Evolutionary conservation across 2,888 invertebrate genomes (phyloP), one percentile per base, ranked within the genome.

Genomic region (Tillus elongatus): DNA sequence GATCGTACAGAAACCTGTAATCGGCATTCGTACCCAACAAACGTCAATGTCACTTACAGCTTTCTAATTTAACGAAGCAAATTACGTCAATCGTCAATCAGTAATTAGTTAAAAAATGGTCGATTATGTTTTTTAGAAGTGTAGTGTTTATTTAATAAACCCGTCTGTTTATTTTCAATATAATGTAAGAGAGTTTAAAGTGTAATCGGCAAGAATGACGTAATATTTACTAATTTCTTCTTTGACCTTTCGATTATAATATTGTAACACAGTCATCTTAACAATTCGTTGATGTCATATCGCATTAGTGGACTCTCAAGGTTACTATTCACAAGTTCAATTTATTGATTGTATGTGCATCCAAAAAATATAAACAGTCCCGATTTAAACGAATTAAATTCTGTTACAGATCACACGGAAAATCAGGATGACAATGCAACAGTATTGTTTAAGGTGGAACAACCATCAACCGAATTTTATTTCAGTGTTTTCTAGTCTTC

Each of bases 381-480:
- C 29, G 34, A 24, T n/a, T n/a, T n/a, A n/a, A n/a, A n/a, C n/a
- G n/a, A n/a, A n/a, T n/a, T n/a, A n/a, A n/a, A n/a, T n/a, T n/a
- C n/a, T n/a, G n/a, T 10, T 16, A 33, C 19, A 39, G 33, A 41
- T 19, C 33, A 13, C 15, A 26, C 27, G 26, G 6, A 29, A 39
- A 35, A 39, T 24, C 10, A 45, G 40, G 37, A 65, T 65, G 65
- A 56, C 65, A 37, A 64, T 64, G 58, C 66, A 66, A 54, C 66
- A 66, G 52, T 66, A 66, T 52, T 66, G 66, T 55, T 56, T 67
- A 41, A 68, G 89, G 54, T 91, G 91, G 91, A 91, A 91, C 69
- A 89, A 90, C 72, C 90, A 91, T 71, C 89, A 89, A 61, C 88
- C 88, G 35, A 91, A 91, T 66, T 86, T 91, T 63, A 87, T 90